Evolutionary conservation across 2,888 invertebrate species (phyloP), one percentile per base, ranked within the genome.

Genomic region (Anthoptus insignis): DNA sequence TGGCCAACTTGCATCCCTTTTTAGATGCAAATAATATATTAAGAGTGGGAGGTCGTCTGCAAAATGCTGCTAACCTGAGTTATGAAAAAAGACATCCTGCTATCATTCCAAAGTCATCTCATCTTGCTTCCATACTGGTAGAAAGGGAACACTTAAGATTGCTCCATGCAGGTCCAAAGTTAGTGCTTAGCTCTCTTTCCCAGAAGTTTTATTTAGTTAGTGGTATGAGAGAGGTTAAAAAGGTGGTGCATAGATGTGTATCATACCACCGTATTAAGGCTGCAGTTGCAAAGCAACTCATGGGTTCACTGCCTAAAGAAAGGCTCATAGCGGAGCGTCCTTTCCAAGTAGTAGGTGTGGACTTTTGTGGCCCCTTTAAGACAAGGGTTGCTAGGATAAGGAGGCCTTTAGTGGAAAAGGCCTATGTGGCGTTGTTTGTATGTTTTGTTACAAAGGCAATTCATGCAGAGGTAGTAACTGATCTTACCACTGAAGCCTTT

Each of bases 391-490:
- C 66, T 22, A 37, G 71, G 3, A 52, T 71, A 5, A 47, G 65
- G 29, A 50, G 57, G 6, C 32, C 71, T 5, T 4, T 69, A 16
- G 16, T 61, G 24, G 49, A 34, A 9, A 71, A 71, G 34, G 66
- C 56, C 0, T 71, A 71, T 58, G 27, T 69, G 4, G 59, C 54
- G 4, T 2, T 70, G 11, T 68, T 65, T 65, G 70, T 70, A 1
- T 70, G 70, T 21, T 70, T 70, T 56, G 14, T 49, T 2, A 69
- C 67, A 9, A 71, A 71, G 24, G 68, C 67, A 13, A 59, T 69
- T 50, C 73, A 64, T 32, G n/a, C 69, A 3, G 71, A 73, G 34
- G 21, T 73, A 9, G 65, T 57, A 22, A 52, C 57, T 13, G 64
- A 64, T 58, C 32, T 58, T 32, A 58, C 22, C 0, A 66, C 69